Evolutionary conservation across 2,113 vertebrate species (phyloP).

Genomic region (Nematolebias whitei): DNA sequence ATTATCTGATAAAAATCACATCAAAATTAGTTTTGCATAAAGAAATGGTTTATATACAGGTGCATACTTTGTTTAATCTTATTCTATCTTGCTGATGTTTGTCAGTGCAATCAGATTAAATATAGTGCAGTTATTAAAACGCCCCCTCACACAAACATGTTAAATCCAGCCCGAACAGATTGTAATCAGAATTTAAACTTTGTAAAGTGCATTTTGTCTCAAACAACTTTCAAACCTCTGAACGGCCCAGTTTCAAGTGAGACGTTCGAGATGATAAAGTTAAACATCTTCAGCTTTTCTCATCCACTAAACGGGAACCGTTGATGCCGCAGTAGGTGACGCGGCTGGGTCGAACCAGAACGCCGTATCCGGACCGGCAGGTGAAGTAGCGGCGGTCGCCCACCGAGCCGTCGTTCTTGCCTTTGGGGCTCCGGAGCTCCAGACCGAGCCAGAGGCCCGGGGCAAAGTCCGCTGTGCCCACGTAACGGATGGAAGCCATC

Average conservation of each 20-base stretch:
- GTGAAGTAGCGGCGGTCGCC: slow-evolving; percentile 89
- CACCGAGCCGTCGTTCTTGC: slow-evolving; percentile 91
- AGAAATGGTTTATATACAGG: slow-evolving; percentile 28
- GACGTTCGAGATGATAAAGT: neutral
- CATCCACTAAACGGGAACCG: slow-evolving; percentile 87
- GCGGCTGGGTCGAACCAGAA: slow-evolving; percentile 91
- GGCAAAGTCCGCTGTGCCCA: slow-evolving; percentile 91
- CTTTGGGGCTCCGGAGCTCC: slow-evolving; percentile 89
- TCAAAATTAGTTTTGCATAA: slow-evolving; percentile 45
- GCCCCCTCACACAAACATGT: neutral
- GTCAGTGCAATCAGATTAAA: slow-evolving; percentile 60
- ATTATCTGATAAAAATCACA: slow-evolving; percentile 46
- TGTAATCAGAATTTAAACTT: slow-evolving; percentile 25
- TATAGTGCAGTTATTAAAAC: slow-evolving; percentile 57
- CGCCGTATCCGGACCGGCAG: slow-evolving; percentile 86
- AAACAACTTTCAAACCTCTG: neutral
- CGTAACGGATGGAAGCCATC: slow-evolving; percentile 90
- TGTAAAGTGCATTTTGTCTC: slow-evolving; percentile 65
- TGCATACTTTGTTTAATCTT: slow-evolving; percentile 9
- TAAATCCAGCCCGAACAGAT: slow-evolving; percentile 19
- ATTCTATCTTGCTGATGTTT: slow-evolving; percentile 21
- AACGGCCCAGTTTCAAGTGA: neutral
- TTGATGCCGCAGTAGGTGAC: slow-evolving; percentile 94
- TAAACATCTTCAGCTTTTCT: slow-evolving; percentile 74
- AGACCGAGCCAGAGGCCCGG: slow-evolving; percentile 92